phyloP scores from a whole-genome alignment of 2,113 vertebrate species.

The human region GRCh38 chr5:16080001-16080500 shows the following conservation, averaged over 20 bases:
- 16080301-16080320: not conserved
- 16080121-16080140: not conserved
- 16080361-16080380: not conserved
- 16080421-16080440: not conserved
- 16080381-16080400: not conserved
- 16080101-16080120: too few species aligned
- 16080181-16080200: accelerated
- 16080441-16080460: not conserved
- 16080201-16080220: not conserved
- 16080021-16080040: not conserved
- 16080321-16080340: not conserved
- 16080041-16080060: not conserved
- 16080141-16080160: not conserved
- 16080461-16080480: not conserved
- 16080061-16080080: not conserved
- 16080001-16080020: not conserved
- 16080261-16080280: not conserved
- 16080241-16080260: not conserved
- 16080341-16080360: not conserved
- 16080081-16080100: not conserved
- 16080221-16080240: not conserved
- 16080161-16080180: not conserved
- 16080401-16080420: not conserved
- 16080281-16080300: not conserved
- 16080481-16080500: not conserved